A percentile compares a stretch with the other conserved stretches of the same genome.
Evolutionary conservation across 92 coral and sea anemone genomes (phyloP).

Genomic region (Paramuricea clavata): DNA sequence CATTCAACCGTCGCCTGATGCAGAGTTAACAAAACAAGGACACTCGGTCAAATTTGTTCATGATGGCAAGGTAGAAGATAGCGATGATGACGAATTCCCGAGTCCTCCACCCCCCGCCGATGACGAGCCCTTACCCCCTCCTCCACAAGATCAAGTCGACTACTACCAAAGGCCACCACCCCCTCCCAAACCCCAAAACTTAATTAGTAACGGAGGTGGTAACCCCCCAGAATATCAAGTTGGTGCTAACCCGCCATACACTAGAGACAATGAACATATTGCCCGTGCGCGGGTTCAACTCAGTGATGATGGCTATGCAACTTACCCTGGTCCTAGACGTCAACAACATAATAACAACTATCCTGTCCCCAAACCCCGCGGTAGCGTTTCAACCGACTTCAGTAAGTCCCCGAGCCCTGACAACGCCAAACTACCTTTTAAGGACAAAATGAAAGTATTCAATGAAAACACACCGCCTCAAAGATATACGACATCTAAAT

Average conservation of each 20-base stretch:
- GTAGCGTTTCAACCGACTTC: neutral
- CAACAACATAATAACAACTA: conserved; percentile 68
- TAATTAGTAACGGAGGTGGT: conserved; percentile 64
- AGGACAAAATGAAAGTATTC: conserved; percentile 91
- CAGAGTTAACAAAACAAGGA: conserved; percentile 87
- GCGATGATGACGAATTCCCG: conserved; percentile 65
- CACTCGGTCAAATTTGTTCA: conserved; percentile 88
- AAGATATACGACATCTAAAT: conserved; percentile 73
- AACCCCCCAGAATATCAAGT: conserved; percentile 53
- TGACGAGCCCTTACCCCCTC: conserved; percentile 81
- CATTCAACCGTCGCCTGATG: conserved; percentile 87
- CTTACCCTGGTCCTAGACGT: conserved; percentile 71
- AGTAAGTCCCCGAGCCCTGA: conserved; percentile 33
- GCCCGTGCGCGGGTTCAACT: conserved; percentile 78
- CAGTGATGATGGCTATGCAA: conserved; percentile 66
- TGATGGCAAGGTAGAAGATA: conserved; percentile 80
- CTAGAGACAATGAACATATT: conserved; percentile 71
- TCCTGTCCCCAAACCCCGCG: conserved; percentile 85
- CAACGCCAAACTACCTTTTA: conserved; percentile 77
- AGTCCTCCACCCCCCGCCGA: conserved; percentile 75
- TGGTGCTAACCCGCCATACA: conserved; percentile 29
- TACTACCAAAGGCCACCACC: conserved; percentile 82
- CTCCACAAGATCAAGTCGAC: conserved; percentile 82
- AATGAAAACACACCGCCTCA: conserved; percentile 84
- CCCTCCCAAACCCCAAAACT: conserved; percentile 53